These are phyloP conservation scores for Agriotes lineatus DNA, from an alignment of 2,888 invertebrate species.

Conservation along the genomic window DNA sequence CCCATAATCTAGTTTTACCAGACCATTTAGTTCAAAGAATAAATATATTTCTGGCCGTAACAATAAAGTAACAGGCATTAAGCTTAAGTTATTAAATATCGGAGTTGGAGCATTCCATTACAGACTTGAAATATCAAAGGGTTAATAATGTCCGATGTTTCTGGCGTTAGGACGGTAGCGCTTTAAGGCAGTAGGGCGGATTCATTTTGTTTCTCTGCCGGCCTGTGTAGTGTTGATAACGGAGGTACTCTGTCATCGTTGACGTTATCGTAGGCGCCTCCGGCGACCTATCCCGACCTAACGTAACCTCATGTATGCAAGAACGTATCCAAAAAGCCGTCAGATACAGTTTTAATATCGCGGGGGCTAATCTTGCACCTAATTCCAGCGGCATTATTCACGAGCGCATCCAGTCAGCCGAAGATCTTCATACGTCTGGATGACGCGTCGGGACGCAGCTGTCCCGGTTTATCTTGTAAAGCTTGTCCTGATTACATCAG, in stretches of 20 bases:
- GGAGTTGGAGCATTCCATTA: too few relatives aligned
- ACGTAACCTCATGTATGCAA: slow-evolving; percentile 46
- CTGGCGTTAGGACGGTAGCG: slow-evolving; percentile 8
- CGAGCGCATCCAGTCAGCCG: slow-evolving; percentile 3
- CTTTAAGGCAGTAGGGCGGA: slow-evolving; percentile 50
- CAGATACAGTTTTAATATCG: slow-evolving; percentile 30
- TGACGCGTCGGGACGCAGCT: slow-evolving; percentile 25
- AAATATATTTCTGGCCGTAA: too few relatives aligned
- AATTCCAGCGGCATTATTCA: slow-evolving; percentile 27
- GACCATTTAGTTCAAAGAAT: too few relatives aligned
- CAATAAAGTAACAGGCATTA: too few relatives aligned
- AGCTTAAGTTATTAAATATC: too few relatives aligned
- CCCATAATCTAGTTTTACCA: too few relatives aligned
- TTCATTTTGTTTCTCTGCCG: slow-evolving; percentile 69
- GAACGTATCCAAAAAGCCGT: slow-evolving; percentile 29
- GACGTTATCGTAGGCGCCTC: slow-evolving; percentile 66
- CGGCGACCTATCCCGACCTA: slow-evolving; percentile 51
- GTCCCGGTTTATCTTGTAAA: slow-evolving; percentile 29
- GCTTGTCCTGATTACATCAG: slow-evolving; percentile 34
- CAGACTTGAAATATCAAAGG: too few relatives aligned
- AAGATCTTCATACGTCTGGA: slow-evolving; percentile 20
- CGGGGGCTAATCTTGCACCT: slow-evolving; percentile 21
- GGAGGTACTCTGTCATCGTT: slow-evolving; percentile 70
- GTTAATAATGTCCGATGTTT: not conserved
- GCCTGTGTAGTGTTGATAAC: slow-evolving; percentile 69